These are phyloP conservation scores for Malacosoma neustria DNA, from an alignment of 2,888 invertebrate species.

Conservation along the genomic window DNA sequence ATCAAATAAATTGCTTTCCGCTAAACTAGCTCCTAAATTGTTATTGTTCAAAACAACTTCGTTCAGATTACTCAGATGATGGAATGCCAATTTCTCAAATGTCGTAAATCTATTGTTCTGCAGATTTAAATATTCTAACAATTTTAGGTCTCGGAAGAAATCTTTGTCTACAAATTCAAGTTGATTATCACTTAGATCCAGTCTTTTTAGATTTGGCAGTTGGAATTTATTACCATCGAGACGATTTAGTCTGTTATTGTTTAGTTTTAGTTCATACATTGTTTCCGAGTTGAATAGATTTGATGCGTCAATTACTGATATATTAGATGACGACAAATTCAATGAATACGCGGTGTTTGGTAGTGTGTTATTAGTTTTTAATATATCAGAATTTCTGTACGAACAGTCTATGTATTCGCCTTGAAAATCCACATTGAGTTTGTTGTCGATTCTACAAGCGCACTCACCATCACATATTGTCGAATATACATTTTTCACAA, in stretches of 20 bases:
- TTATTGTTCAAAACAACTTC: constrained; percentile 61
- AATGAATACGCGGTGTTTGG: constrained; percentile 36
- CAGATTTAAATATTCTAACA: constrained; percentile 54
- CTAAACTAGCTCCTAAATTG: constrained; percentile 42
- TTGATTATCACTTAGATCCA: constrained; percentile 57
- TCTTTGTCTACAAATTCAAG: constrained; percentile 44
- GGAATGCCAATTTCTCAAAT: constrained; percentile 48
- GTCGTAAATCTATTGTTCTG: constrained; percentile 53
- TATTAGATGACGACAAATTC: constrained; percentile 47
- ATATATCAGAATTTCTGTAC: constrained; percentile 20
- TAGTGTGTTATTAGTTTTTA: constrained; percentile 26
- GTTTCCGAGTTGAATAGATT: constrained; percentile 31
- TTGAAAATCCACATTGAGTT: constrained; percentile 27
- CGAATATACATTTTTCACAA: background rate
- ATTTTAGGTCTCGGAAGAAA: constrained; percentile 44
- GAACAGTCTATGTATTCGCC: constrained; percentile 46
- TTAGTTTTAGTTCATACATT: constrained; percentile 35
- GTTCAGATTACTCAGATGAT: constrained; percentile 43
- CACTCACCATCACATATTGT: constrained; percentile 42
- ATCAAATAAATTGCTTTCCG: constrained; percentile 43
- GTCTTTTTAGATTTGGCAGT: constrained; percentile 38
- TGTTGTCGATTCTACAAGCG: constrained; percentile 29
- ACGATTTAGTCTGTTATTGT: constrained; percentile 37
- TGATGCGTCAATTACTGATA: constrained; percentile 28
- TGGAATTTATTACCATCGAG: constrained; percentile 36